Conservation (phyloP, 2,113 vertebrate genomes). For the Clarias macrocephalus region DNA sequence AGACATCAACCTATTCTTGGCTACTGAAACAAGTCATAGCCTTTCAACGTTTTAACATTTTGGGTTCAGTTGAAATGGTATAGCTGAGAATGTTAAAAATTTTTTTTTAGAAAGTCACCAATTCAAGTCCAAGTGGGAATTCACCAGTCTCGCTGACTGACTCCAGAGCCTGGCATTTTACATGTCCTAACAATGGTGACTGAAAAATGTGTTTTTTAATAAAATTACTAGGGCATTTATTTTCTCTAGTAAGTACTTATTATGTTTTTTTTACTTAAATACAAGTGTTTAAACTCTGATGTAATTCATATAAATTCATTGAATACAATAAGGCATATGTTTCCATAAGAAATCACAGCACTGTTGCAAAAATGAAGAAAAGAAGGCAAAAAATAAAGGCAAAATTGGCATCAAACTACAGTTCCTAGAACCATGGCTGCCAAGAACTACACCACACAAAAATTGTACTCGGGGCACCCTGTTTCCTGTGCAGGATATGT, state of each 20-base stretch:
- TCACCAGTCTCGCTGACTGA: not conserved
- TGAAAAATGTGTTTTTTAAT: no score
- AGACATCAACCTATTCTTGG: conserved; percentile 58
- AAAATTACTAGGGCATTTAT: not conserved
- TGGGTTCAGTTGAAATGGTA: conserved; percentile 50
- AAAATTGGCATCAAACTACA: no score
- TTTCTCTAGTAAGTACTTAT: not conserved
- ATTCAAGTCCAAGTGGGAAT: conserved; percentile 8
- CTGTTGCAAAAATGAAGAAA: not conserved
- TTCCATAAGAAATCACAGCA: not conserved
- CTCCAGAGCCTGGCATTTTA: not conserved
- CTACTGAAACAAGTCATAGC: conserved; percentile 48
- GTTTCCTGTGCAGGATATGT: no score
- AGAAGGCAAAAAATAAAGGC: not conserved
- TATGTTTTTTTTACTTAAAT: not conserved
- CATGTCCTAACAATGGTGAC: no score
- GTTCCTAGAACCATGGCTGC: no score
- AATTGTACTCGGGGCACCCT: no score
- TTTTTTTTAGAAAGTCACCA: conserved; percentile 51
- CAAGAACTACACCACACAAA: no score
- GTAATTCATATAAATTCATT: not conserved
- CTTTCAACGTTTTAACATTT: conserved; percentile 64
- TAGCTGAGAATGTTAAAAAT: conserved; percentile 24
- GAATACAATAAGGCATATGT: not conserved
- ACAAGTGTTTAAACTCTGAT: not conserved